These are phyloP conservation scores for Myiothlypis chrysogaster DNA, from an alignment of 2,797 vertebrate genomes.

Conservation along the genomic window DNA sequence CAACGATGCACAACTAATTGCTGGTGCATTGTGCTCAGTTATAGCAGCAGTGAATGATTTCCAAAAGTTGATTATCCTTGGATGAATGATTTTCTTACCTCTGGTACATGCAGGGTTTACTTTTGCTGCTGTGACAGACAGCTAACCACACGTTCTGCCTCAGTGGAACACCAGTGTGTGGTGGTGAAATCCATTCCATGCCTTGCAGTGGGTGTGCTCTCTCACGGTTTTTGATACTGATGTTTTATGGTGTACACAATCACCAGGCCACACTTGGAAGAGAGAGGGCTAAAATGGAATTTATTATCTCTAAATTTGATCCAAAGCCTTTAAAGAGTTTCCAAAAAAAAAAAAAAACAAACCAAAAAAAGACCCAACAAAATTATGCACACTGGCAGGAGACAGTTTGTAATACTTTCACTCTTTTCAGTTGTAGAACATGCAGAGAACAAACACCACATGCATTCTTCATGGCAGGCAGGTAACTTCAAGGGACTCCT, in stretches of 20 bases:
- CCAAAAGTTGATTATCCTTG: conserved; percentile 63
- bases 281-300: neutral
- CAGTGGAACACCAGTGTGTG: neutral
- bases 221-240: neutral
- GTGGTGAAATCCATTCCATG: neutral
- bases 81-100: conserved; percentile 46
- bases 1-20: conserved; percentile 60
- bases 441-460: neutral
- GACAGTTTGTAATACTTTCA: neutral
- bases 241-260: neutral
- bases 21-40: conserved; percentile 55
- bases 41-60: conserved; percentile 52
- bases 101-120: neutral
- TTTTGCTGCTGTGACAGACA: neutral
- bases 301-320: neutral
- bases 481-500: neutral
- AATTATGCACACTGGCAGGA: neutral
- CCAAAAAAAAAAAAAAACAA: neutral
- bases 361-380: neutral
- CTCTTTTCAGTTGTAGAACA: neutral
- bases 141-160: neutral
- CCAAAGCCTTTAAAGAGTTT: neutral
- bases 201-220: neutral
- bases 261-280: neutral
- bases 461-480: neutral